Evolutionary conservation across 2,113 vertebrate species (phyloP).

Genomic region (Mus pahari): DNA sequence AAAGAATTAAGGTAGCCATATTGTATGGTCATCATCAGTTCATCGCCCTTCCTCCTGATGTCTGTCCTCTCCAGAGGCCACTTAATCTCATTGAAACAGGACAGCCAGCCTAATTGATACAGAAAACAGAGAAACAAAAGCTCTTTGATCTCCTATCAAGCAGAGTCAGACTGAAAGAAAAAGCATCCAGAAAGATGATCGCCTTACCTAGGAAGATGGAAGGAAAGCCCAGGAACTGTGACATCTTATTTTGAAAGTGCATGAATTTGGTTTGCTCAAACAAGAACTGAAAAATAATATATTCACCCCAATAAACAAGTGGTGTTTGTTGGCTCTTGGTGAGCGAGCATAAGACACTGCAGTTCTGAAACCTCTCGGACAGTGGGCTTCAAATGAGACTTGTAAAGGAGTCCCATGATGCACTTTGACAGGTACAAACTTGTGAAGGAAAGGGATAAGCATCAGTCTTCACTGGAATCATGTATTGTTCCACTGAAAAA

Average conservation of each 20-base stretch:
- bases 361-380: constrained; percentile 43
- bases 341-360: constrained; percentile 20
- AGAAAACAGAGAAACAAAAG: constrained; percentile 55
- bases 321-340: constrained; percentile 41
- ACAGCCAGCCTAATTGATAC: constrained; percentile 65
- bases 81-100: constrained; percentile 71
- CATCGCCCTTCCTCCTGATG: neutral
- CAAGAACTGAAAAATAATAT: constrained; percentile 35
- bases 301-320: neutral
- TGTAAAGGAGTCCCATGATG: neutral
- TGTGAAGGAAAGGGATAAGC: constrained; percentile 42
- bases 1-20: constrained; percentile 66
- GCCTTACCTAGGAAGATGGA: constrained; percentile 26
- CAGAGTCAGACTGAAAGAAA: constrained; percentile 36
- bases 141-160: constrained; percentile 68
- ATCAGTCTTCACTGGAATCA: neutral
- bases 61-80: constrained; percentile 46
- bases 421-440: neutral
- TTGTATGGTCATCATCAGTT: constrained; percentile 36
- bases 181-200: neutral
- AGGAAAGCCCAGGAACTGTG: constrained; percentile 25
- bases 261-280: constrained; percentile 20
- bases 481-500: constrained; percentile 1
- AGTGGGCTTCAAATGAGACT: constrained; percentile 20
- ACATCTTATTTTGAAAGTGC: constrained; percentile 51